Evolutionary conservation across 2,113 vertebrate genomes (phyloP).

Genomic region (Ceyx melanurus): DNA sequence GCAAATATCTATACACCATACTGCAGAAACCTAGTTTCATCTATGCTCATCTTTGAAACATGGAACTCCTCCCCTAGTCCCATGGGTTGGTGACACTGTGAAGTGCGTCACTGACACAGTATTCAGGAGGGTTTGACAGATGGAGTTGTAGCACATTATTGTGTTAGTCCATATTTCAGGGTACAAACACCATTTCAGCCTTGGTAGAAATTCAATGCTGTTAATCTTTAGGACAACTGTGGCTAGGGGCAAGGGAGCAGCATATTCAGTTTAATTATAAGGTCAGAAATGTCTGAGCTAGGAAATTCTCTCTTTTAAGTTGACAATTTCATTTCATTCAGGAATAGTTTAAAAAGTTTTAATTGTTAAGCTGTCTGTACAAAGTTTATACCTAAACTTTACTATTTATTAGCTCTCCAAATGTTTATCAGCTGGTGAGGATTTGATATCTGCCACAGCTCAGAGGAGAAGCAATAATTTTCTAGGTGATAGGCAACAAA

Average conservation of each 20-base stretch:
- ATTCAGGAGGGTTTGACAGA: neutral
- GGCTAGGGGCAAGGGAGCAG: neutral
- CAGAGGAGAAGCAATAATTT: neutral
- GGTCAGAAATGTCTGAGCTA: neutral
- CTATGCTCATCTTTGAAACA: neutral
- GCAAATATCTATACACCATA: neutral
- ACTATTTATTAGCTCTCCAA: neutral
- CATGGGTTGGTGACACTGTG: fast-evolving
- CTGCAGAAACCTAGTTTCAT: neutral
- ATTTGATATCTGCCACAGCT: neutral
- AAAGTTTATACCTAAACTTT: neutral
- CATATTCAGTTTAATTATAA: neutral
- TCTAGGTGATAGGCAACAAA: neutral
- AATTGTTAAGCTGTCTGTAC: neutral
- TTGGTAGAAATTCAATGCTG: neutral
- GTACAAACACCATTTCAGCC: neutral
- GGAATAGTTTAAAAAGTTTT: neutral
- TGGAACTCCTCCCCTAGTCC: neutral
- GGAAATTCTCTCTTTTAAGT: neutral
- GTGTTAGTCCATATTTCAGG: neutral
- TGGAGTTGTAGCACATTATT: neutral
- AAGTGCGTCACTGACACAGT: neutral
- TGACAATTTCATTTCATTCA: neutral
- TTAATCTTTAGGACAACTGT: neutral
- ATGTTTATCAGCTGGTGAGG: neutral